Evolutionary conservation across 2,888 invertebrate species (phyloP).

Genomic region (Eupithecia subfuscata): DNA sequence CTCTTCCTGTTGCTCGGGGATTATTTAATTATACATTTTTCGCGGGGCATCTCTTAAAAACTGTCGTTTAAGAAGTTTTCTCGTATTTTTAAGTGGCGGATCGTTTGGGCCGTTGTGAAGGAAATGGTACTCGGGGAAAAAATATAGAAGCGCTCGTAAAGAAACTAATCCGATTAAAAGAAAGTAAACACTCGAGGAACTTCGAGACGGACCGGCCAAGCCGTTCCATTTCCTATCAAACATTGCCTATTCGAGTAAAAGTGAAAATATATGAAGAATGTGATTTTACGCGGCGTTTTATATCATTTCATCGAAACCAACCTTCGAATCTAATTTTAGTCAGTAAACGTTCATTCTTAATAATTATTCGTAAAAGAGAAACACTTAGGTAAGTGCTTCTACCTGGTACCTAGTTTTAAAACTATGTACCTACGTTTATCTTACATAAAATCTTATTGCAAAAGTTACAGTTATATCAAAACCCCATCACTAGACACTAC

Average conservation of each 20-base stretch:
- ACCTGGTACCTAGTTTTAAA: too few relatives aligned
- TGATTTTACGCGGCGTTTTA: too few relatives aligned
- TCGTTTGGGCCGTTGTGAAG: slow-evolving; percentile 38
- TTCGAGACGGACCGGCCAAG: background rate
- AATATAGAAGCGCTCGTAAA: slow-evolving; percentile 40
- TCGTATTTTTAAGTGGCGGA: slow-evolving; percentile 39
- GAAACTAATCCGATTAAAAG: slow-evolving; percentile 27
- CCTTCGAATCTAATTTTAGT: too few relatives aligned
- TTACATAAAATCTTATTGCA: too few relatives aligned
- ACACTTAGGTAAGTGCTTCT: too few relatives aligned
- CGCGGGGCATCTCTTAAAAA: slow-evolving; percentile 46
- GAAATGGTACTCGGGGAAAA: slow-evolving; percentile 35
- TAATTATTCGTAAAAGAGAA: too few relatives aligned
- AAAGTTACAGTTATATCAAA: too few relatives aligned
- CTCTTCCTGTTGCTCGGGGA: slow-evolving; percentile 47
- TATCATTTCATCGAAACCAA: too few relatives aligned
- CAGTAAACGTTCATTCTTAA: too few relatives aligned
- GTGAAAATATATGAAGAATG: too few relatives aligned
- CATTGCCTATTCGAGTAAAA: background rate
- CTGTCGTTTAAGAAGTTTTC: slow-evolving; percentile 45
- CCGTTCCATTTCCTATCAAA: slow-evolving; percentile 6
- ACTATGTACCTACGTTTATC: too few relatives aligned
- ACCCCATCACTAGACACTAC: too few relatives aligned
- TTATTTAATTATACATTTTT: slow-evolving; percentile 51
- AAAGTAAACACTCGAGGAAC: slow-evolving; percentile 13